Conservation (phyloP, 1,140 invertebrate genomes). For the Venustaconcha ellipsiformis region DNA sequence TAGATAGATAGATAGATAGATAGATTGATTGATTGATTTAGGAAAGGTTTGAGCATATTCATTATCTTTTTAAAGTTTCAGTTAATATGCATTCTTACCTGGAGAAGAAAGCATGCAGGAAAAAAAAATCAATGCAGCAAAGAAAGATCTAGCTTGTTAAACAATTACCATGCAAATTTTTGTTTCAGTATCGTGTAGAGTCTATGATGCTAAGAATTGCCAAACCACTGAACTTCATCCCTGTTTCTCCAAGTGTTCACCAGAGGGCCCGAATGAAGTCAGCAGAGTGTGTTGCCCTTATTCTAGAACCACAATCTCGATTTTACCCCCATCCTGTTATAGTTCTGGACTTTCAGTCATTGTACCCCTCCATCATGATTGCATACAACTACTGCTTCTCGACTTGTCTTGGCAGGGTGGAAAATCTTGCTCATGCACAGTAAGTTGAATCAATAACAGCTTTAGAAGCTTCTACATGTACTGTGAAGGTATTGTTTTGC, state of each 20-base stretch:
- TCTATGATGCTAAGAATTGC: slow-evolving; percentile 97
- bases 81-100: no score
- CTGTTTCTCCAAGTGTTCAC: slow-evolving; percentile 86
- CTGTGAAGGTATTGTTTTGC: no score
- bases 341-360: slow-evolving; percentile 98
- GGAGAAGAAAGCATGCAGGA: no score
- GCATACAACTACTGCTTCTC: slow-evolving; percentile 99
- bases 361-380: slow-evolving; percentile 99
- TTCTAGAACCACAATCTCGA: slow-evolving; percentile 88
- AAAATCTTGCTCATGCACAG: slow-evolving; percentile 68
- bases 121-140: no score
- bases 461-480: background rate
- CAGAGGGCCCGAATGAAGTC: slow-evolving; percentile 89
- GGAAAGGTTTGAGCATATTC: no score
- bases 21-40: no score
- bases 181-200: slow-evolving; percentile 89
- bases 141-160: no score
- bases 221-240: slow-evolving; percentile 87
- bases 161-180: background rate
- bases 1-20: no score
- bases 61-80: no score
- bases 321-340: slow-evolving; percentile 81
- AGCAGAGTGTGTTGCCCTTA: slow-evolving; percentile 93
- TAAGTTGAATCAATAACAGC: slow-evolving; percentile 41
- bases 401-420: slow-evolving; percentile 92